phyloP scores from a whole-genome alignment of 2,113 vertebrate genomes.

The Platysteira castanea region DNA sequence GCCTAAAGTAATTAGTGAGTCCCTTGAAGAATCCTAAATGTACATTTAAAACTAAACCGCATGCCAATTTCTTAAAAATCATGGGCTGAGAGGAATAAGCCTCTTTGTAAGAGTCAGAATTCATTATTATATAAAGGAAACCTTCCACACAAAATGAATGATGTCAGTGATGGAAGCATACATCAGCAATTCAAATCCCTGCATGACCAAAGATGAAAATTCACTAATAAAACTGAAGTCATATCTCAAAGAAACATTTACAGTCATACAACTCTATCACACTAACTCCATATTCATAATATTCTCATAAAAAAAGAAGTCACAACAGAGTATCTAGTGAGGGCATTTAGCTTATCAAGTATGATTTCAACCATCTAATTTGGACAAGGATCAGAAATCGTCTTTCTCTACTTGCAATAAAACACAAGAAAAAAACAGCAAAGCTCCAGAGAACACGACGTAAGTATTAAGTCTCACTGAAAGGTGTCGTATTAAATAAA shows the following conservation, averaged over 20 bases:
- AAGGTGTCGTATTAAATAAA: neutral
- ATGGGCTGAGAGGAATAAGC: neutral
- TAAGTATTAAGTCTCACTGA: neutral
- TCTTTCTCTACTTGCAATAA: neutral
- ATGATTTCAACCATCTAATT: neutral
- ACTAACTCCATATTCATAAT: neutral
- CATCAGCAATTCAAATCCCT: neutral
- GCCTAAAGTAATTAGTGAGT: neutral
- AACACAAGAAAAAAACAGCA: neutral
- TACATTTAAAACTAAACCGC: neutral
- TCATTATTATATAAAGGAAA: neutral
- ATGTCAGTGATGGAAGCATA: neutral
- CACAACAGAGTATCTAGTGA: neutral
- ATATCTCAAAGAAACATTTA: neutral
- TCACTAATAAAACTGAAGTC: neutral
- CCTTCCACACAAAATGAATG: neutral
- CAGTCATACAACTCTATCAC: neutral
- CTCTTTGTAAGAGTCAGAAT: neutral
- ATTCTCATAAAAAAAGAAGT: neutral
- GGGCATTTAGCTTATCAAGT: neutral
- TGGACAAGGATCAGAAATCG: neutral
- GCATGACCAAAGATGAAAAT: neutral
- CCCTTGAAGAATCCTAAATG: neutral
- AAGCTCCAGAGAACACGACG: neutral
- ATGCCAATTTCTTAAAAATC: neutral